Base-by-base conservation (phyloP, 2,888 invertebrate genomes). In the Tenthredo amoena region DNA sequence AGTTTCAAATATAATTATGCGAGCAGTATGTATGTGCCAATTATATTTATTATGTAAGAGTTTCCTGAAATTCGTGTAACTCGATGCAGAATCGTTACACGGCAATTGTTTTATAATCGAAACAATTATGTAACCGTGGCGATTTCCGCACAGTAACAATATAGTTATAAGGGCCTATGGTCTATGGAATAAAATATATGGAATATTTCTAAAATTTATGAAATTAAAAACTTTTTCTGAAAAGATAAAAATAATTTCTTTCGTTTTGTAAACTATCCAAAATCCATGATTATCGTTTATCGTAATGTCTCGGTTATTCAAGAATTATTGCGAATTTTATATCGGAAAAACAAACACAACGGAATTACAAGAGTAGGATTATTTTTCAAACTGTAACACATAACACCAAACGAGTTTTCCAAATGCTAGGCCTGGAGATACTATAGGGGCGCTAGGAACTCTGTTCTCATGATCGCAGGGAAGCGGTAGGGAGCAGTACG, bases 211-310 rank as follows among this genome's bases (percentile, higher is more conserved):
- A 34, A 68, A 34, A 34, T 34, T 68, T 68, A 34, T 68, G 68
- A 34, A 15, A 68, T 68, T 68, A 68, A 68, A 68, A 68, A 68
- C n/a, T 65, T 31, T 68, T 68, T 34, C 68, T 5, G 34, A 68
- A 34, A 68, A 18, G 21, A 62, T 2, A 62, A 62, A 62, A 62
- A 10, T 26, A 12, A 62, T 26, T 21, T 62, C 5, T 26, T 62
- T 6, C 58, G 21, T 58, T 26, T 26, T 62, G 26, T 62, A 12
- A 26, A 62, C 62, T 26, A 62, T 26, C 26, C 62, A 62, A 26
- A 62, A 26, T 62, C 2, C 26, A 62, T 62, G 62, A 26, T 12
- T 26, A 62, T 62, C 12, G 62, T 26, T 62, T 26, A 26, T 62
- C 12, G 26, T 12, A 21, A 12, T 62, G 26, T 62, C 3, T 62